Evolutionary conservation across 2,797 vertebrate species (phyloP), one percentile per base, ranked within the genome.

Genomic region (Varecia variegata): DNA sequence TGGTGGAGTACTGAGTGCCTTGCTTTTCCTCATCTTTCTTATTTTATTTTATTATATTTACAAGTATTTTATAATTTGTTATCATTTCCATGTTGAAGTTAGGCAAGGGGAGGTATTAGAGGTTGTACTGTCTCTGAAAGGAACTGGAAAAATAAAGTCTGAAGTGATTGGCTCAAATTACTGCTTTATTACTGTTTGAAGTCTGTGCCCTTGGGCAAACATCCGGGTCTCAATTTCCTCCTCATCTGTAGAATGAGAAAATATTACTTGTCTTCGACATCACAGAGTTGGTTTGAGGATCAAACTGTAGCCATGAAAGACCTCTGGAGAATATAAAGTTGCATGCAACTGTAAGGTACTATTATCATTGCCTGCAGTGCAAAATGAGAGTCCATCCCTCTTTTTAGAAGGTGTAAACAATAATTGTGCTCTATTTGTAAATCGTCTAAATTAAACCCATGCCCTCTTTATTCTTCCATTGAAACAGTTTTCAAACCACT

Each of bases 221-320:
- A 20, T 76, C 32, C 0, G 4, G 47, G 67, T 77, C 87, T 95
- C 94, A 43, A 85, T 76, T 84, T 96, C 62, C 58, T 68, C 54
- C 52, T 68, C 50, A 70, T 79, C 79, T 97, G 91, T 71, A 93
- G 94, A 88, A 85, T 77, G 73, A 94, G 82, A 92, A 90, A 50
- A 47, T 80, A 74, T 74, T 68, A 58, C 40, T n/a, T 85, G 81
- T 73, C 77, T 92, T 93, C 30, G 79, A 3, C 14, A 52, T 93
- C 56, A 45, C 65, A 62, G 54, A 18, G n/a, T 81, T 60, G 15
- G 73, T 65, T 30, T 52, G 60, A 95, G 38, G 54, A 43, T 87
- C 52, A 95, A 43, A 71, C 21, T 79, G 40, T 40, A 60, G 27
- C 52, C 56, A 74, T 14, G 15, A 56, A 60, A 94, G 79, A 67